A percentile compares a stretch with the other conserved stretches of the same genome.
These are phyloP conservation scores for Selene dorsalis DNA, from an alignment of 2,797 vertebrate genomes.

Conservation along the genomic window DNA sequence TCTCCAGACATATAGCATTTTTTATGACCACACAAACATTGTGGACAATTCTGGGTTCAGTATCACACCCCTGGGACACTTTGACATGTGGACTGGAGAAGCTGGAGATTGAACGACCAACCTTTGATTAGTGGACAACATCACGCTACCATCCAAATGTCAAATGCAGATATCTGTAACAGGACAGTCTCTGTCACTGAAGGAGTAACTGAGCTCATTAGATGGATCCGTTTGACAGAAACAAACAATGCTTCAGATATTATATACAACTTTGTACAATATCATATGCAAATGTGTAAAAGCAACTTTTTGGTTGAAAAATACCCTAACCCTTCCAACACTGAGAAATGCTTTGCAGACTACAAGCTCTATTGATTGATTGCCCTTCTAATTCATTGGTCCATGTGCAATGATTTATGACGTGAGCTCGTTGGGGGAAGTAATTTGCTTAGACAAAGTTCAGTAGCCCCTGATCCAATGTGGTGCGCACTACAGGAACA, in stretches of 20 bases:
- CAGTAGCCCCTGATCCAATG: constrained; percentile 16
- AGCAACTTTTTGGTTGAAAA: not conserved
- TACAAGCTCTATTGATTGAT: constrained; percentile 35
- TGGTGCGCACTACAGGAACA: constrained; percentile 15
- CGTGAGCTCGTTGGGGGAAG: constrained; percentile 26
- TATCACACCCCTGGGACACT: too few relatives aligned
- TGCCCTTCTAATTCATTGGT: constrained; percentile 17
- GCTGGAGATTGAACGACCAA: too few relatives aligned
- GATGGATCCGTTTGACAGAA: not conserved
- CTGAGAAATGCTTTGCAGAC: too few relatives aligned
- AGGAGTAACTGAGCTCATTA: not conserved
- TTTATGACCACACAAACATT: too few relatives aligned
- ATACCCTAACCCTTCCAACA: too few relatives aligned
- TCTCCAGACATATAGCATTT: too few relatives aligned
- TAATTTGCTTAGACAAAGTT: constrained; percentile 53
- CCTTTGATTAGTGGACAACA: too few relatives aligned
- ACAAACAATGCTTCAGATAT: not conserved
- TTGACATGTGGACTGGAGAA: too few relatives aligned
- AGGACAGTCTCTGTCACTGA: not conserved
- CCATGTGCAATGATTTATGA: constrained; percentile 39
- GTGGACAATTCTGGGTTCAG: too few relatives aligned
- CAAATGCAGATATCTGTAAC: not conserved
- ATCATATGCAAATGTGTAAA: not conserved
- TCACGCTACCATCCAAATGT: too few relatives aligned
- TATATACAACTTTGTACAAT: not conserved